These are phyloP conservation scores for Thereva unica DNA, from an alignment of 2,888 invertebrate genomes.

Conservation along the genomic window DNA sequence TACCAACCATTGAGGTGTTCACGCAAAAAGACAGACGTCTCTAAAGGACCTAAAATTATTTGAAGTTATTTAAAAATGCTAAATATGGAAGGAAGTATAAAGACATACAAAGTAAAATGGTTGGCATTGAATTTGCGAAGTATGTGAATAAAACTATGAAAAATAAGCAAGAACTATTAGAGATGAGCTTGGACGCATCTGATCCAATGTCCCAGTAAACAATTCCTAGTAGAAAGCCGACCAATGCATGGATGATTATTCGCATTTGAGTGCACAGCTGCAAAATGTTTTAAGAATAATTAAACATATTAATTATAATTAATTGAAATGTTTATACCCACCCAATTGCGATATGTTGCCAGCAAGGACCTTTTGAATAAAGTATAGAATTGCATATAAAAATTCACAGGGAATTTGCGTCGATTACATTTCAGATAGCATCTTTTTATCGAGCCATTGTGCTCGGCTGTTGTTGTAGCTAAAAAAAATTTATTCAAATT, in stretches of 20 bases:
- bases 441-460: neutral
- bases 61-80: slow-evolving; percentile 18
- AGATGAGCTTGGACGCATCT: slow-evolving; percentile 77
- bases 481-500: no score
- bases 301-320: neutral
- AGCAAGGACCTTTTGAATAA: slow-evolving; percentile 60
- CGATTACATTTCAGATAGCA: slow-evolving; percentile 27
- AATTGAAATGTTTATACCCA: slow-evolving; percentile 1
- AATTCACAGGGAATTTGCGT: slow-evolving; percentile 51
- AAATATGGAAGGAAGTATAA: neutral
- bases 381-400: slow-evolving; percentile 58
- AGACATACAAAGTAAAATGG: slow-evolving; percentile 83
- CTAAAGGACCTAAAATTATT: slow-evolving; percentile 70
- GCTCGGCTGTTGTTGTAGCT: no score
- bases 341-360: slow-evolving; percentile 54
- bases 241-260: slow-evolving; percentile 74
- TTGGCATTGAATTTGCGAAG: slow-evolving; percentile 89
- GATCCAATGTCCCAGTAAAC: slow-evolving; percentile 83
- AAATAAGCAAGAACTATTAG: slow-evolving; percentile 87
- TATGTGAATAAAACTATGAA: slow-evolving; percentile 90
- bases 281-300: slow-evolving; percentile 5
- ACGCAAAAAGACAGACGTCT: slow-evolving; percentile 74
- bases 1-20: slow-evolving; percentile 91
- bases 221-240: slow-evolving; percentile 80
- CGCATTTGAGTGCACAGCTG: slow-evolving; percentile 63